Evolutionary conservation across 2,888 invertebrate genomes (phyloP).

Genomic region (Agrochola litura): DNA sequence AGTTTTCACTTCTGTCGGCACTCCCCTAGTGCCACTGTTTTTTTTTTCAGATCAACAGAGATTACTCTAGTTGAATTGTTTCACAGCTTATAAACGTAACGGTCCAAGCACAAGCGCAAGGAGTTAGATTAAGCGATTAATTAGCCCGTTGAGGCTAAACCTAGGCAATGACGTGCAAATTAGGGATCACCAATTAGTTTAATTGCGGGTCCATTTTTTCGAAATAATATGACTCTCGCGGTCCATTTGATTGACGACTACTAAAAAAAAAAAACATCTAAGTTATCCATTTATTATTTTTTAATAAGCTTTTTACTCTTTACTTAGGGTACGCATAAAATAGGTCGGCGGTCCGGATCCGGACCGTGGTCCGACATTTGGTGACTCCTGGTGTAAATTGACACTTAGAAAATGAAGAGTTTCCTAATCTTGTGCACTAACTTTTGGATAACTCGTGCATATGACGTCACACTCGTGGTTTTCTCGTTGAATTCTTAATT

Average conservation of each 20-base stretch:
- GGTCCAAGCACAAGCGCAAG: background rate
- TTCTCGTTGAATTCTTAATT: constrained; percentile 10
- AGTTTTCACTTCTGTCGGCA: too few species aligned
- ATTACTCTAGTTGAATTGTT: background rate
- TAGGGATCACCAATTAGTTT: too few species aligned
- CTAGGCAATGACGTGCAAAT: background rate
- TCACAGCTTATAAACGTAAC: background rate
- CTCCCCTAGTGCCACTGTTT: too few species aligned
- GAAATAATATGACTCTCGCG: too few species aligned
- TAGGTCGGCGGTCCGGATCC: too few species aligned
- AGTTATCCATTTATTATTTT: too few species aligned
- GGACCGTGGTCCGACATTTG: too few species aligned
- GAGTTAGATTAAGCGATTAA: background rate
- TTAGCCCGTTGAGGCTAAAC: background rate
- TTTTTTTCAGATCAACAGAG: background rate
- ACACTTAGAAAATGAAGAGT: background rate
- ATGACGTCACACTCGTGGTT: background rate
- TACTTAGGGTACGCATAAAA: too few species aligned
- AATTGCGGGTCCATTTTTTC: too few species aligned
- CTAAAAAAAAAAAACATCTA: too few species aligned
- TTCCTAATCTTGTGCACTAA: background rate
- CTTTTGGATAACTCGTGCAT: constrained; percentile 4
- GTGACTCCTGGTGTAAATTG: background rate
- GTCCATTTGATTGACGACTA: too few species aligned
- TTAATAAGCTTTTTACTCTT: too few species aligned